Conservation (phyloP, 1,140 invertebrate species). For the Copidosoma floridanum region DNA sequence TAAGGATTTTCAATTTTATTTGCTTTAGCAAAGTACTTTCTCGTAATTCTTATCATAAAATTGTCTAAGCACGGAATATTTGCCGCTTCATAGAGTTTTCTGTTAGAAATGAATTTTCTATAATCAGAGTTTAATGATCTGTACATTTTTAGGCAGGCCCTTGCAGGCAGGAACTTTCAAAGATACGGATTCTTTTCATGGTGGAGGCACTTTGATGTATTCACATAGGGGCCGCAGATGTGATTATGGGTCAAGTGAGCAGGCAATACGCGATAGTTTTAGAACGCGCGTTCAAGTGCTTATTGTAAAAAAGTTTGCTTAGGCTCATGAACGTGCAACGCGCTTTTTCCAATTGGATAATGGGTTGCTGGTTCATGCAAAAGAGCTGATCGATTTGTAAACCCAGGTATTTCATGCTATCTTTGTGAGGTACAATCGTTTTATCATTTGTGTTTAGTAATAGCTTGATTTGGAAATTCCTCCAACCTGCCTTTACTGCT, state of each 20-base stretch:
- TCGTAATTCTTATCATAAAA: slow-evolving; percentile 17
- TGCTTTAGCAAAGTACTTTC: slow-evolving; percentile 14
- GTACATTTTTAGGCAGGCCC: slow-evolving; percentile 19
- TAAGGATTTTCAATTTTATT: background rate
- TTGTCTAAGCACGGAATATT: slow-evolving; percentile 26
- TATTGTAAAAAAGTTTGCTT: slow-evolving; percentile 15
- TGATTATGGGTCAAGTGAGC: slow-evolving; percentile 16
- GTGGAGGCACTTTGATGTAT: slow-evolving; percentile 16
- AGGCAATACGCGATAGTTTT: slow-evolving; percentile 24
- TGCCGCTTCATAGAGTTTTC: slow-evolving; percentile 21
- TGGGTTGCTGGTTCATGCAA: background rate
- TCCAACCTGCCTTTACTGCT: no score
- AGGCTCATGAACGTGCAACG: slow-evolving; percentile 1
- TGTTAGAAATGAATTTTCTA: slow-evolving; percentile 15
- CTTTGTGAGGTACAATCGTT: background rate
- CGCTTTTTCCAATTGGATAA: slow-evolving; percentile 23
- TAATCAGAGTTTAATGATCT: slow-evolving; percentile 11
- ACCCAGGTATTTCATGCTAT: slow-evolving; percentile 20
- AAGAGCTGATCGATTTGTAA: slow-evolving; percentile 22
- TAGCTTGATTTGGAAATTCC: slow-evolving; percentile 13
- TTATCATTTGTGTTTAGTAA: background rate
- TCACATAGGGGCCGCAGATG: slow-evolving; percentile 24
- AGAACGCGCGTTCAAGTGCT: slow-evolving; percentile 15
- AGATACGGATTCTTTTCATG: slow-evolving; percentile 21
- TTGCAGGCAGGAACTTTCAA: slow-evolving; percentile 14